phyloP scores from a whole-genome alignment of 2,888 invertebrate genomes.

The Phoenoteleia sp. region DNA sequence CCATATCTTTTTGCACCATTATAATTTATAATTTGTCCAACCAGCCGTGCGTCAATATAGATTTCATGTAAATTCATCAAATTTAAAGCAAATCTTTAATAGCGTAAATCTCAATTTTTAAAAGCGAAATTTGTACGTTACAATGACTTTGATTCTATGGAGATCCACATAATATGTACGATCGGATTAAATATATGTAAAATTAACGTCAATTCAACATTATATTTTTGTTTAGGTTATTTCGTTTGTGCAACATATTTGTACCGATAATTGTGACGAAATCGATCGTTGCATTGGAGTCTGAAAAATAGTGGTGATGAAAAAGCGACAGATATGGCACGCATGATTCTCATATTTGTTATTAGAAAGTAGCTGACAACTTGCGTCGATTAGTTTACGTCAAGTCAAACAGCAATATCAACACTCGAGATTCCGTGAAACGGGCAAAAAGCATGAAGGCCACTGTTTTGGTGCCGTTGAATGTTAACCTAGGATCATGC shows the following conservation, averaged over 20 bases:
- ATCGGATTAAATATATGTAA: no score
- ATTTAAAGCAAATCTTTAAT: no score
- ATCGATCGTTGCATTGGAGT: background rate
- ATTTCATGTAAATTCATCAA: background rate
- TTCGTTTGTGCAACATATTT: no score
- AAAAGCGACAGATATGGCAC: constrained; percentile 38
- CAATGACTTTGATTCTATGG: no score
- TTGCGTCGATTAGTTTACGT: constrained; percentile 62
- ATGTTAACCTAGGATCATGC: constrained; percentile 35
- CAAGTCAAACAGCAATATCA: constrained; percentile 47
- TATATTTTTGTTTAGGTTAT: no score
- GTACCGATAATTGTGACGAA: background rate
- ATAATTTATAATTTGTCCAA: background rate
- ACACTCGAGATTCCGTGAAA: constrained; percentile 48
- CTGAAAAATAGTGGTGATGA: constrained; percentile 4
- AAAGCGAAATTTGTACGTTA: no score
- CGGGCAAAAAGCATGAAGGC: constrained; percentile 61
- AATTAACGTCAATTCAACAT: no score
- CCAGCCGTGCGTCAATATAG: constrained; percentile 4
- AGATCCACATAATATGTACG: constrained; percentile 46
- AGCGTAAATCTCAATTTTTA: no score
- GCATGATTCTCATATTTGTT: constrained; percentile 54
- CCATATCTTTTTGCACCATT: constrained; percentile 3
- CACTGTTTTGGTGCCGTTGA: constrained; percentile 8
- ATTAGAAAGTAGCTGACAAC: constrained; percentile 60